phyloP scores from a whole-genome alignment of 2,888 invertebrate genomes.

The Cosmia trapezina region DNA sequence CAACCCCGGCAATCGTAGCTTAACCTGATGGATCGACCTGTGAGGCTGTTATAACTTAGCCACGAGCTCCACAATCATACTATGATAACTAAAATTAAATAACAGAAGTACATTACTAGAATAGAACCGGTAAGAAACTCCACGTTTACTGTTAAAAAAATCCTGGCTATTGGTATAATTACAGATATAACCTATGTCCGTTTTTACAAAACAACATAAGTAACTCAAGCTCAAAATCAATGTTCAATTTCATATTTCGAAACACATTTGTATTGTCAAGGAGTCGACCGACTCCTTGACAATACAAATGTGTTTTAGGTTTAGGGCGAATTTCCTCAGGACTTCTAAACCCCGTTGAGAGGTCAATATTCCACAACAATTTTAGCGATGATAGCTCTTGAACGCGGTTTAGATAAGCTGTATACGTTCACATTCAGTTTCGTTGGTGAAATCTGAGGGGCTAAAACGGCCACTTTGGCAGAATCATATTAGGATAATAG shows the following conservation, averaged over 20 bases:
- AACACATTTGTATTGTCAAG: background rate
- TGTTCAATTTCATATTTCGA: background rate
- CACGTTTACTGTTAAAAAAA: background rate
- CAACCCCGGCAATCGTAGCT: too few relatives aligned
- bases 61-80: too few relatives aligned
- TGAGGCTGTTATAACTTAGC: too few relatives aligned
- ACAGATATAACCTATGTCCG: background rate
- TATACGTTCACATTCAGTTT: background rate
- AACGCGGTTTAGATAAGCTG: background rate
- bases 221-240: background rate
- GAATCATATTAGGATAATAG: too few relatives aligned
- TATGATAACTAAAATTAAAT: too few relatives aligned
- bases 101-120: too few relatives aligned
- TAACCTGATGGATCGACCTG: too few relatives aligned
- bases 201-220: background rate
- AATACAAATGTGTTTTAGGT: too few relatives aligned
- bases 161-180: background rate
- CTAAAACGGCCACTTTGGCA: too few relatives aligned
- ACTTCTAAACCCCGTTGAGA: too few relatives aligned
- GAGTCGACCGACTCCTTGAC: too few relatives aligned
- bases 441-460: background rate
- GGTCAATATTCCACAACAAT: background rate
- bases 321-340: too few relatives aligned
- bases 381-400: background rate
- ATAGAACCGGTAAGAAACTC: background rate